A percentile compares a stretch with the other conserved stretches of the same genome.
phyloP scores from a whole-genome alignment of 2,888 invertebrate species.

The Papilio demoleus region DNA sequence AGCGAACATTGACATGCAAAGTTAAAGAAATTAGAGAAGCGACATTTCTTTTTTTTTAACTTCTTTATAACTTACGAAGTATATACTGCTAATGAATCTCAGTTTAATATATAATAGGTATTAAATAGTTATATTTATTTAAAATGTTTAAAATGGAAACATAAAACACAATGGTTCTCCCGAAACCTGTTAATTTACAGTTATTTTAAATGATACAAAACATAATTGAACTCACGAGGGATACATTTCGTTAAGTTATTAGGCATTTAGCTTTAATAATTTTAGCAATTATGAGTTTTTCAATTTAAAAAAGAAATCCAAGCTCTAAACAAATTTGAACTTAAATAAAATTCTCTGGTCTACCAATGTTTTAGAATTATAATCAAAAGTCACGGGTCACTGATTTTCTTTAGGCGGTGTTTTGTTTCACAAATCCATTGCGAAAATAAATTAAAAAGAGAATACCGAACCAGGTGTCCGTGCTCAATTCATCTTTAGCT shows the following conservation, averaged over 20 bases:
- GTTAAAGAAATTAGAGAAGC: background rate
- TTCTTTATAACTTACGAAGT: background rate
- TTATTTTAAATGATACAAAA: constrained; percentile 16
- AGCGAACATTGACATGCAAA: too few species aligned
- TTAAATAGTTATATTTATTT: background rate
- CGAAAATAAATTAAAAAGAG: constrained; percentile 23
- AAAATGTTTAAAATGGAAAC: too few species aligned
- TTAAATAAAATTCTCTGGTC: background rate
- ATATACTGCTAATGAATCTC: background rate
- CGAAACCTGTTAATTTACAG: too few species aligned
- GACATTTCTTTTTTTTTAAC: background rate
- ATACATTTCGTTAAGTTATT: background rate
- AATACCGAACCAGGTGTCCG: constrained; percentile 8
- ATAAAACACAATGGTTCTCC: too few species aligned
- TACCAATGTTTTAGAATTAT: constrained; percentile 8
- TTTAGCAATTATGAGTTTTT: too few species aligned
- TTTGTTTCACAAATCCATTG: constrained; percentile 25
- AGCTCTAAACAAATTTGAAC: background rate
- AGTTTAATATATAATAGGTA: background rate
- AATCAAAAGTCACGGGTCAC: constrained; percentile 15
- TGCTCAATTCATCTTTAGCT: constrained; percentile 11
- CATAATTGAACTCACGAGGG: constrained; percentile 23
- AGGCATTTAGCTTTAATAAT: too few species aligned
- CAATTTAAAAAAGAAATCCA: too few species aligned
- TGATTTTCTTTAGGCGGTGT: constrained; percentile 19